Percentiles rank a stretch among this genome's conserved stretches.
Conservation (phyloP, 2,113 vertebrate genomes). For the Nasalis larvatus region DNA sequence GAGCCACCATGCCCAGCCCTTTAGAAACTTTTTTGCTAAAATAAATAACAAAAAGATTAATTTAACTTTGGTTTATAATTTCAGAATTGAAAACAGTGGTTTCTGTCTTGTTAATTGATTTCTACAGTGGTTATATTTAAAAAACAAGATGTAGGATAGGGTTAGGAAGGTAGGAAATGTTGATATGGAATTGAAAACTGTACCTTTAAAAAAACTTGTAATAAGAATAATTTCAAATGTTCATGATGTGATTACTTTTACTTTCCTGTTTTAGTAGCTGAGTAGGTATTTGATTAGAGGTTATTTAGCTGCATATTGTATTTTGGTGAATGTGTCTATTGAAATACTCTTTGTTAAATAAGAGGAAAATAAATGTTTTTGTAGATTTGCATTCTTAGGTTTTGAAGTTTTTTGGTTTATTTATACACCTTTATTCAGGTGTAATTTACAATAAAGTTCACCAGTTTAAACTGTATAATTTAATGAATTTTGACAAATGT, state of each 20-base stretch:
- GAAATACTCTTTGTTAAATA: constrained; percentile 15
- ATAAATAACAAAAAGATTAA: background rate
- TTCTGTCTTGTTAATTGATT: constrained; percentile 44
- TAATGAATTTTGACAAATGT: background rate
- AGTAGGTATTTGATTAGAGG: background rate
- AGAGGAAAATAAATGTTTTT: constrained; percentile 43
- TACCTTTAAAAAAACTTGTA: constrained; percentile 2
- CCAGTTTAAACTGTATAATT: background rate
- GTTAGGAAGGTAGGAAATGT: background rate
- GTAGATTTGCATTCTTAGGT: constrained; percentile 2
- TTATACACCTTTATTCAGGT: background rate
- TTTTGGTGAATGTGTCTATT: constrained; percentile 3
- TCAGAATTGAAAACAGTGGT: constrained; percentile 17
- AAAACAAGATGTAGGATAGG: background rate
- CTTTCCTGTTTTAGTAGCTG: background rate
- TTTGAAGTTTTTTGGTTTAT: background rate
- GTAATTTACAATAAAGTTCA: background rate
- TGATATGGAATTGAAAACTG: constrained; percentile 35
- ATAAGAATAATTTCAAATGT: constrained; percentile 20
- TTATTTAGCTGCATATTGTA: background rate
- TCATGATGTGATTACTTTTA: constrained; percentile 7
- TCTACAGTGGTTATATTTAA: constrained; percentile 21
- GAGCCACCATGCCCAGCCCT: background rate
- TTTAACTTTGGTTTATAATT: constrained; percentile 37
- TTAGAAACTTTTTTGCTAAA: constrained; percentile 28